Conservation (phyloP, 2,797 vertebrate species). For the Enteromius paludinosus region DNA sequence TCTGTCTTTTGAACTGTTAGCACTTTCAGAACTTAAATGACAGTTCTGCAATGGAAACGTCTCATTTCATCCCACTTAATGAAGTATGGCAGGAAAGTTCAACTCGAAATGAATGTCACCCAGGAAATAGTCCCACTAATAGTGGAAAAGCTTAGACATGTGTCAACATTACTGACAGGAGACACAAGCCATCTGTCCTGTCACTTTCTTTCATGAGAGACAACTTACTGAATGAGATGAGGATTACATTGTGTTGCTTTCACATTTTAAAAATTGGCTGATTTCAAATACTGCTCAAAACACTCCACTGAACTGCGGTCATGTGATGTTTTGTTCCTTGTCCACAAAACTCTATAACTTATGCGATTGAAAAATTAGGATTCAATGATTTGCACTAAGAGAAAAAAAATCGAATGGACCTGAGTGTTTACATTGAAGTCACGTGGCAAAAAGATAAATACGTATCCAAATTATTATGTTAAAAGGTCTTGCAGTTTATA, state of each 20-base stretch:
- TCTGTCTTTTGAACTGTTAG: neutral
- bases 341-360: neutral
- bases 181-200: constrained; percentile 14
- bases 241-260: too few relatives aligned
- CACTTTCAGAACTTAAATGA: neutral
- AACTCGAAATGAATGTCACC: neutral
- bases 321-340: neutral
- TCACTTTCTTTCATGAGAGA: neutral
- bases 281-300: neutral
- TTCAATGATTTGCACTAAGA: neutral
- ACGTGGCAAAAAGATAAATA: neutral
- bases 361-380: neutral
- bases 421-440: neutral
- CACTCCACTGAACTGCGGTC: neutral
- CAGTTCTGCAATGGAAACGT: neutral
- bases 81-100: neutral
- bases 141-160: neutral
- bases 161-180: neutral
- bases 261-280: neutral
- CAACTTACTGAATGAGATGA: neutral
- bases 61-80: constrained; percentile 18
- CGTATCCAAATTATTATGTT: neutral
- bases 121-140: constrained; percentile 12
- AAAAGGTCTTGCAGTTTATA: neutral
- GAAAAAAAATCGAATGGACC: neutral